Conservation (phyloP, 1,140 invertebrate species). For the Procambarus virginalis region DNA sequence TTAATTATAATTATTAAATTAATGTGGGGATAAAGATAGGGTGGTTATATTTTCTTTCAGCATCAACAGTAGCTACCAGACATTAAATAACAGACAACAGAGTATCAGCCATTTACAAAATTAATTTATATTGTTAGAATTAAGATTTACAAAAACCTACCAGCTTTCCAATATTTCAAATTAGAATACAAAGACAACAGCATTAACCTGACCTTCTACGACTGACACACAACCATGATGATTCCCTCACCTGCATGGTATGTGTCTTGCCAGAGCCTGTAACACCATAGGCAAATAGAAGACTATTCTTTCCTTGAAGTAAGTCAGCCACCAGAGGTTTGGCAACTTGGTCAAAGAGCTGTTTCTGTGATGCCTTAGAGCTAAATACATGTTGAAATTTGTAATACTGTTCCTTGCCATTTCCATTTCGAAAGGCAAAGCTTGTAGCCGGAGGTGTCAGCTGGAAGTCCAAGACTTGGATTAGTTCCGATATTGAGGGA, state of each 20-base stretch:
- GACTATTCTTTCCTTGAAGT: slow-evolving; percentile 81
- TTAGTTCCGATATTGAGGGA: background rate
- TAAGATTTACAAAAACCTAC: too few relatives aligned
- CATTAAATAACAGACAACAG: too few relatives aligned
- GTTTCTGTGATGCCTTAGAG: slow-evolving; percentile 83
- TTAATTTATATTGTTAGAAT: too few relatives aligned
- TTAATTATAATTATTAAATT: too few relatives aligned
- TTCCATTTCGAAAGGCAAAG: slow-evolving; percentile 64
- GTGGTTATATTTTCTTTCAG: too few relatives aligned
- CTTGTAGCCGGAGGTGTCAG: slow-evolving; percentile 42
- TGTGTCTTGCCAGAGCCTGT: slow-evolving; percentile 97
- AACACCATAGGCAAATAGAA: slow-evolving; percentile 96
- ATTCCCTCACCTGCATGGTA: slow-evolving; percentile 85
- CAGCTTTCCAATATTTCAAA: too few relatives aligned
- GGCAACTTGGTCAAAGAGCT: slow-evolving; percentile 89
- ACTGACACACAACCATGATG: too few relatives aligned
- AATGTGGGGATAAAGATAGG: too few relatives aligned
- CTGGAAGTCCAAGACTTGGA: slow-evolving; percentile 29
- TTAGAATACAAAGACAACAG: too few relatives aligned
- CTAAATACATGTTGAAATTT: slow-evolving; percentile 87
- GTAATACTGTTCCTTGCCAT: slow-evolving; percentile 73
- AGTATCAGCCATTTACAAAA: too few relatives aligned
- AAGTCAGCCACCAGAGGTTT: slow-evolving; percentile 87
- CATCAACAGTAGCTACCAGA: too few relatives aligned
- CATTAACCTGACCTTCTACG: too few relatives aligned